Evolutionary conservation across 2,797 vertebrate species (phyloP).

Genomic region (Sciurus carolinensis): DNA sequence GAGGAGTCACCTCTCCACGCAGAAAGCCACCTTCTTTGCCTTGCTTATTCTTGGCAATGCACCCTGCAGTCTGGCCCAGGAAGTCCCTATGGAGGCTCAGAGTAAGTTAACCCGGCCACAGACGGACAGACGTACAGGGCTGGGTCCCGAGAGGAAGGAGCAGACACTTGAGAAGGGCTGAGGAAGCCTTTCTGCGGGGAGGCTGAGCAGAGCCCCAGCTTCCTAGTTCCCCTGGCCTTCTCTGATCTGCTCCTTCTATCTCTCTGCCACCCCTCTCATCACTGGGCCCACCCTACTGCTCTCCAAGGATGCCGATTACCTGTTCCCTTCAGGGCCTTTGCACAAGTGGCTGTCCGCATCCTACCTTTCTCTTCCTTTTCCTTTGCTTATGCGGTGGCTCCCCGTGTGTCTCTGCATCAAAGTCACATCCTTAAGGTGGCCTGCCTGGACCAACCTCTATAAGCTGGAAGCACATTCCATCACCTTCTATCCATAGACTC

Average conservation of each 20-base stretch:
- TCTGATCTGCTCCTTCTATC: background rate
- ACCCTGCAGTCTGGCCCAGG: background rate
- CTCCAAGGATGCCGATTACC: background rate
- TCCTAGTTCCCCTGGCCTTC: accelerated
- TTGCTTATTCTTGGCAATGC: background rate
- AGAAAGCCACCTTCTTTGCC: slow-evolving; percentile 11
- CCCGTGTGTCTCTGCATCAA: background rate
- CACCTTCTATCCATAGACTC: background rate
- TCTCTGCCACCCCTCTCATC: background rate
- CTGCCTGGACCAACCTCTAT: background rate
- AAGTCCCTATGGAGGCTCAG: background rate
- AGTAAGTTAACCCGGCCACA: background rate
- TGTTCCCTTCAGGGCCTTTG: background rate
- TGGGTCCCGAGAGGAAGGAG: background rate
- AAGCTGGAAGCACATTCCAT: background rate
- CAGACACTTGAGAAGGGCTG: background rate
- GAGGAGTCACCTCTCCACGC: slow-evolving; percentile 6
- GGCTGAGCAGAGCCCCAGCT: background rate
- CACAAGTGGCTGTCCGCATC: background rate
- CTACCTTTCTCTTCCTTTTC: background rate
- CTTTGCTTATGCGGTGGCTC: background rate
- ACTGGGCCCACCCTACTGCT: background rate
- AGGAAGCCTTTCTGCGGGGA: background rate
- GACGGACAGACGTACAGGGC: background rate
- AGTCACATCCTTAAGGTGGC: background rate